These are phyloP conservation scores for Alces alces DNA, from an alignment of 2,113 vertebrate genomes.

Conservation along the genomic window DNA sequence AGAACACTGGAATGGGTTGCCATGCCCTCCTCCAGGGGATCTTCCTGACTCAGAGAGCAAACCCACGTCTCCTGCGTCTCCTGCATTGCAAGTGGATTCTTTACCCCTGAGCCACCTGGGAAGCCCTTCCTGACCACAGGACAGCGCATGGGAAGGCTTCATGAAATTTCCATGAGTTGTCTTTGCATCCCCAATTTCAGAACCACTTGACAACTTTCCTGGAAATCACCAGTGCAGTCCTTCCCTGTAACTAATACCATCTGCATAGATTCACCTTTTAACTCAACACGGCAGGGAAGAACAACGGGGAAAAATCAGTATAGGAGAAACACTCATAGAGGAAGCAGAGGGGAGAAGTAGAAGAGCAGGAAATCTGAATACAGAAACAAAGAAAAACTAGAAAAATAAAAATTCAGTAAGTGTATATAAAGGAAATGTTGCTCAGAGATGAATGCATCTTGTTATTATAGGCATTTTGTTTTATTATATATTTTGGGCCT, in stretches of 20 bases:
- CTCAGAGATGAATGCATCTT: neutral
- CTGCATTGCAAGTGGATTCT: neutral
- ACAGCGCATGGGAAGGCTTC: fast-evolving
- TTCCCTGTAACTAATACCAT: neutral
- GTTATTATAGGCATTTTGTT: neutral
- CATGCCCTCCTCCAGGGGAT: neutral
- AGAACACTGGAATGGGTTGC: neutral
- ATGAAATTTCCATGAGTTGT: neutral
- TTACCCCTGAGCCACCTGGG: neutral
- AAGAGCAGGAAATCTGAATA: neutral
- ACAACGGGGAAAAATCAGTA: neutral
- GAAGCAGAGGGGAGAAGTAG: neutral
- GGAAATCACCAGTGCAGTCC: fast-evolving
- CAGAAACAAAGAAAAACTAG: neutral
- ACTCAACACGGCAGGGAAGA: neutral
- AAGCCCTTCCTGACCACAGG: neutral
- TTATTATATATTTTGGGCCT: conserved; percentile 3
- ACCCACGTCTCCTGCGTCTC: neutral
- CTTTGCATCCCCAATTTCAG: neutral
- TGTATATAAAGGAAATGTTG: no score
- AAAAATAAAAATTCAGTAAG: neutral
- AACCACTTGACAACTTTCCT: neutral
- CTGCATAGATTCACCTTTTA: neutral
- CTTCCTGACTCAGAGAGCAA: neutral
- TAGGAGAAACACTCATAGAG: neutral